A percentile compares a stretch with the other conserved stretches of the same genome.
phyloP scores from a whole-genome alignment of 1,140 invertebrate species.

The Mactra quadrangularis region DNA sequence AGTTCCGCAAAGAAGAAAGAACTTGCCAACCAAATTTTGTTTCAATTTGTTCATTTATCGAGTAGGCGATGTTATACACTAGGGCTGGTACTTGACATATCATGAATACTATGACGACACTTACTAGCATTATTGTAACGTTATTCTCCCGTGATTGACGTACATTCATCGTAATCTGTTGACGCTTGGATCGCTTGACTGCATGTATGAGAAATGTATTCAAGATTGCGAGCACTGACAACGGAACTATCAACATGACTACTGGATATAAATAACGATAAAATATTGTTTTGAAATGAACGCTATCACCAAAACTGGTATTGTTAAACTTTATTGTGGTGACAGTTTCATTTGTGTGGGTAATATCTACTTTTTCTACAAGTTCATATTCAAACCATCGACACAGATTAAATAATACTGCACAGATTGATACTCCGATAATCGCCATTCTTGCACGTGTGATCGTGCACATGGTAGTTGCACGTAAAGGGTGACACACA shows the following conservation, averaged over 20 bases:
- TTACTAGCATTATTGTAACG: slow-evolving; percentile 94
- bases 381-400: slow-evolving; percentile 85
- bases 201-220: slow-evolving; percentile 93
- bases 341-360: slow-evolving; percentile 45
- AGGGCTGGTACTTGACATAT: slow-evolving; percentile 95
- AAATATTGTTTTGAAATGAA: slow-evolving; percentile 91
- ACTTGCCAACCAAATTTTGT: slow-evolving; percentile 70
- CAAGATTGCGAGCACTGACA: slow-evolving; percentile 92
- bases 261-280: slow-evolving; percentile 96
- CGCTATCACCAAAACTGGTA: slow-evolving; percentile 88
- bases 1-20: slow-evolving; percentile 87
- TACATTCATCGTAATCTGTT: slow-evolving; percentile 80
- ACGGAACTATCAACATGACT: slow-evolving; percentile 96
- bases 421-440: slow-evolving; percentile 91
- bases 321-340: slow-evolving; percentile 86
- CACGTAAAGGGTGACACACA: slow-evolving; percentile 96
- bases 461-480: slow-evolving; percentile 95
- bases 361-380: slow-evolving; percentile 70
- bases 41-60: slow-evolving; percentile 70
- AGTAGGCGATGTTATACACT: slow-evolving; percentile 90
- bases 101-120: slow-evolving; percentile 97
- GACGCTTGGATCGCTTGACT: slow-evolving; percentile 79
- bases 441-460: slow-evolving; percentile 94
- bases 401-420: slow-evolving; percentile 94
- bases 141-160: slow-evolving; percentile 82